Conservation (phyloP, 2,113 vertebrate species). For the Corynorhinus townsendii region DNA sequence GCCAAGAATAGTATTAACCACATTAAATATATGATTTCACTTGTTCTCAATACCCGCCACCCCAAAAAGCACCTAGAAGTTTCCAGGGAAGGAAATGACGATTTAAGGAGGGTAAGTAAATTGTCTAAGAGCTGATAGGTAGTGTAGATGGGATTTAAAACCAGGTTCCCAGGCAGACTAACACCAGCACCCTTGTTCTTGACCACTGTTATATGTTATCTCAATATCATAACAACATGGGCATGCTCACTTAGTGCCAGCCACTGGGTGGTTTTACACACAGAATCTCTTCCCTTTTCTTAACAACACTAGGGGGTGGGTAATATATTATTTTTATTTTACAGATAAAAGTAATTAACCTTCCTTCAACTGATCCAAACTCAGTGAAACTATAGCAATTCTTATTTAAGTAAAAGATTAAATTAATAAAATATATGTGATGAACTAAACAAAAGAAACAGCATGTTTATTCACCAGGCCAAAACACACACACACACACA, state of each 20-base stretch:
- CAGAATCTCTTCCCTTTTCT: background rate
- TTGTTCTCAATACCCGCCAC: background rate
- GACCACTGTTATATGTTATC: background rate
- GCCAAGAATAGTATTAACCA: background rate
- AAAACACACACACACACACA: no score
- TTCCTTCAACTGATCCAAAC: background rate
- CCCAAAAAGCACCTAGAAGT: background rate
- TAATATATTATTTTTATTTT: conserved; percentile 37
- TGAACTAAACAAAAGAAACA: conserved; percentile 35
- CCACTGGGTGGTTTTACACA: background rate
- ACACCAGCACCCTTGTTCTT: background rate
- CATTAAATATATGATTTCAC: background rate
- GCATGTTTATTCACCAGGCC: background rate
- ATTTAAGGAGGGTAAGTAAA: background rate
- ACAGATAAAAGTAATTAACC: conserved; percentile 57
- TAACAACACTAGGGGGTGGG: background rate
- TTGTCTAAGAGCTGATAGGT: background rate
- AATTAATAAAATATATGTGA: conserved; percentile 40
- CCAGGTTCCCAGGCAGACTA: background rate
- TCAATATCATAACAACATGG: background rate
- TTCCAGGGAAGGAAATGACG: background rate
- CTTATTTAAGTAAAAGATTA: conserved; percentile 35
- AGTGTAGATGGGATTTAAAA: background rate
- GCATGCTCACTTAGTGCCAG: background rate
- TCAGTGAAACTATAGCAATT: background rate